Base-by-base conservation (phyloP, 2,113 vertebrate species). In the Aythya baeri region DNA sequence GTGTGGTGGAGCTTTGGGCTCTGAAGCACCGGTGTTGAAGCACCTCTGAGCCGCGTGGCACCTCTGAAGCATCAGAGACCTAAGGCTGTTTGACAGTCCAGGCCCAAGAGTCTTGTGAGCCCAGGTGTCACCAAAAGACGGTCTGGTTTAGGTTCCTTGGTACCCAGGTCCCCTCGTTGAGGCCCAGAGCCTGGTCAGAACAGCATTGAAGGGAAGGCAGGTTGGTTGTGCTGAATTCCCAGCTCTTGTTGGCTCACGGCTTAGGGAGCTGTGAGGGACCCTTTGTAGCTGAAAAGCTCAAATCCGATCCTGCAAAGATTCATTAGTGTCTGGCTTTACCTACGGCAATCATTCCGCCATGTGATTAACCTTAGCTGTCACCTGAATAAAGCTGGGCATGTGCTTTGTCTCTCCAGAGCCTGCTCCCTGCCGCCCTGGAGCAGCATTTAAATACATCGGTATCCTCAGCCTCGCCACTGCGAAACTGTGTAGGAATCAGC, bases 401-500 rank as follows among this genome's bases (percentile, higher is more conserved):
- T 36, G 65, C 61, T 83, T 66, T 93, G 59, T 63, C 22, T 86
- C 25, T 81, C 4, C 2, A 2, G 88, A 70, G 32, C 73, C 43
- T 0, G 0, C 46, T 83, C 65, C 43, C 57, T 0, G 0, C 73
- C 27, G 41, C 29, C 38, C 72, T 74, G 36, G 68, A 88, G 87
- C 36, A 79, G 63, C 17, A 1, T 62, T 88, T 34, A 26, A 59
- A 52, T 34, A 43, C 52, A 23, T 71, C 2, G 0, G 52, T 49
- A 65, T 83, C 90, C 91, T 91, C 90, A 72, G 52, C 88, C 43
- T 78, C 13, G 29, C 79, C 79, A 81, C 72, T 68, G 85, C 73
- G 83, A 93, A 93, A 90, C 86, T 38, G 58, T 61, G 61, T 14
- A 14, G 63, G 93, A 90, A 90, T 86, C 88, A 94, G 87, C 88